Evolutionary conservation across 2,113 vertebrate genomes (phyloP).

Genomic region (Oncorhynchus kisutch): DNA sequence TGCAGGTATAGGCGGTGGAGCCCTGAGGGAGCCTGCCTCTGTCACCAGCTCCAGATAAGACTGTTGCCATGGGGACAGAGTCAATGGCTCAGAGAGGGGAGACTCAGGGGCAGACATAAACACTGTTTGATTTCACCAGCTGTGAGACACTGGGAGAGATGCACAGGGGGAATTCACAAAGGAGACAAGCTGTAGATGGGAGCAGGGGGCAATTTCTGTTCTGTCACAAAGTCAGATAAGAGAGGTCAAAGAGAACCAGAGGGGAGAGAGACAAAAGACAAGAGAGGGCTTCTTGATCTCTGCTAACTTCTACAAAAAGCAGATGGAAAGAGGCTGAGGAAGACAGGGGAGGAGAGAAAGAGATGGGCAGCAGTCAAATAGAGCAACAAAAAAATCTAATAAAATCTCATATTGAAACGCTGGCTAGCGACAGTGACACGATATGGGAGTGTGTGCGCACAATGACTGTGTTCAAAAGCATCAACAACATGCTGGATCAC

Average conservation of each 20-base stretch:
- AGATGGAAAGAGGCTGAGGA: neutral
- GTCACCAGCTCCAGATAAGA: slow-evolving; percentile 69
- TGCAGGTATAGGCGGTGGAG: slow-evolving; percentile 51
- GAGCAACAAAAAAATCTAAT: neutral
- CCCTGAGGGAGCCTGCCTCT: slow-evolving; percentile 55
- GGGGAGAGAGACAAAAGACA: slow-evolving; percentile 1
- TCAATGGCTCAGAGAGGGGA: slow-evolving; percentile 70
- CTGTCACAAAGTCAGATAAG: slow-evolving; percentile 43
- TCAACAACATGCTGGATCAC: too few relatives aligned
- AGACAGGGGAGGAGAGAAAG: neutral
- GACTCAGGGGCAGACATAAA: slow-evolving; percentile 72
- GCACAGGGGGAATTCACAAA: slow-evolving; percentile 39
- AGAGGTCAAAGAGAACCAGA: slow-evolving; percentile 8
- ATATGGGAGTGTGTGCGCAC: neutral
- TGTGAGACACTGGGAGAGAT: slow-evolving; percentile 45
- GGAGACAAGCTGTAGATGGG: slow-evolving; percentile 25
- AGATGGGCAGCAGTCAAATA: neutral
- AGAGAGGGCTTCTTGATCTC: slow-evolving; percentile 21
- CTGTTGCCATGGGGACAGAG: slow-evolving; percentile 78
- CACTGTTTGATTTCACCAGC: slow-evolving; percentile 68
- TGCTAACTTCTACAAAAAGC: slow-evolving; percentile 3
- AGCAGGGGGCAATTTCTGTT: slow-evolving; percentile 41
- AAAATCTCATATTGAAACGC: neutral
- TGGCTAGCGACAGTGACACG: neutral
- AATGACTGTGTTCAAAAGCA: neutral